A percentile compares a stretch with the other conserved stretches of the same genome.
phyloP scores from a whole-genome alignment of 2,888 invertebrate genomes.

The Aquatica leii region DNA sequence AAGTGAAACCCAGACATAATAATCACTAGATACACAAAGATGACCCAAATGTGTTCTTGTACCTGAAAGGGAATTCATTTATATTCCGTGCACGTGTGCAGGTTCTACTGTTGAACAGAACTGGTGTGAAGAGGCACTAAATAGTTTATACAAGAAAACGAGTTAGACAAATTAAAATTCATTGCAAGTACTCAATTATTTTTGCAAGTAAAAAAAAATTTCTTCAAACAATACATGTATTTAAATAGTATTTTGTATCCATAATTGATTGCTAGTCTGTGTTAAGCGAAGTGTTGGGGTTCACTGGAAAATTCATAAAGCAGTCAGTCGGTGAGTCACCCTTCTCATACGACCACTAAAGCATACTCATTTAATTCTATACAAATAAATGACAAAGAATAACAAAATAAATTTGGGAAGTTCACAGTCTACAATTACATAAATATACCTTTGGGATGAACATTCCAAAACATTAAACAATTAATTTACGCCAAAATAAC shows the following conservation, averaged over 20 bases:
- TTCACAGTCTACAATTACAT: slow-evolving; percentile 41
- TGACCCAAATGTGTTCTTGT: slow-evolving; percentile 26
- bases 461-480: slow-evolving; percentile 49
- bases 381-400: slow-evolving; percentile 42
- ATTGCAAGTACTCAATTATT: background rate
- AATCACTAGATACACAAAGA: slow-evolving; percentile 32
- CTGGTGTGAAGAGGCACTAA: slow-evolving; percentile 14
- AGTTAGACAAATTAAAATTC: background rate
- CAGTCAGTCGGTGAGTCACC: slow-evolving; percentile 43
- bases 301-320: slow-evolving; percentile 37
- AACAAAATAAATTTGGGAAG: slow-evolving; percentile 39
- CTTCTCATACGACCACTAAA: slow-evolving; percentile 38
- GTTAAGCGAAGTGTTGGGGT: slow-evolving; percentile 23
- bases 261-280: slow-evolving; percentile 9
- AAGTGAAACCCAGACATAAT: slow-evolving; percentile 39
- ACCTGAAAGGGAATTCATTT: slow-evolving; percentile 25
- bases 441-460: slow-evolving; percentile 42
- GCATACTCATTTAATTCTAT: slow-evolving; percentile 40
- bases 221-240: background rate
- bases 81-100: slow-evolving; percentile 35
- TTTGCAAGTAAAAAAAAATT: background rate
- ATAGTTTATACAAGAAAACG: slow-evolving; percentile 1
- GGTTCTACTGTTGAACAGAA: slow-evolving; percentile 28
- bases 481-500: slow-evolving; percentile 21
- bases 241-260: background rate